Evolutionary conservation across 2,113 vertebrate species (phyloP).

Genomic region (Pomatostomus ruficeps): DNA sequence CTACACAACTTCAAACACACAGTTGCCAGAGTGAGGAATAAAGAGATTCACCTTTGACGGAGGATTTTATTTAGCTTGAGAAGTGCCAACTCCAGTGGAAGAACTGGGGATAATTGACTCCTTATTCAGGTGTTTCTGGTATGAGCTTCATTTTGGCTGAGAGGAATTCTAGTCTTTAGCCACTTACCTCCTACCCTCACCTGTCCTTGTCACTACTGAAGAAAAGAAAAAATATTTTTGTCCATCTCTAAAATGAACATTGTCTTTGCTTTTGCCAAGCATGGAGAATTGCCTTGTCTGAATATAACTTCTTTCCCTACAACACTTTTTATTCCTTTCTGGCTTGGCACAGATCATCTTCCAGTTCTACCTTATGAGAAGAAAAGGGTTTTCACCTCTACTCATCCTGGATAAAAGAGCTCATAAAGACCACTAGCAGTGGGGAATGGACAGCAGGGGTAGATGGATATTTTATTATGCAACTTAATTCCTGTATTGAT

Average conservation of each 20-base stretch:
- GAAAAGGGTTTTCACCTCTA: neutral
- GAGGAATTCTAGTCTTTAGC: neutral
- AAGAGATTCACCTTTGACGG: neutral
- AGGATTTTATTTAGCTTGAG: neutral
- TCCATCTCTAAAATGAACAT: neutral
- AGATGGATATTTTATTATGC: neutral
- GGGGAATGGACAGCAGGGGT: neutral
- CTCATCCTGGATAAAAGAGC: neutral
- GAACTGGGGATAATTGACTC: neutral
- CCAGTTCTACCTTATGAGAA: neutral
- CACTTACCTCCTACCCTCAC: neutral
- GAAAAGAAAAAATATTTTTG: neutral
- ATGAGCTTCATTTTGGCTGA: neutral
- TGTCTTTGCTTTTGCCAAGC: neutral
- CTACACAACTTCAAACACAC: neutral
- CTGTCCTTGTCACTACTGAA: neutral
- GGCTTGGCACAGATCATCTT: neutral
- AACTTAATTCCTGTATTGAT: neutral
- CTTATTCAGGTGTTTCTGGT: neutral
- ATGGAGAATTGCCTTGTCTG: neutral
- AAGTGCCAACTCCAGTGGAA: neutral
- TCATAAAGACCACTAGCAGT: neutral
- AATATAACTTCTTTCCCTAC: neutral
- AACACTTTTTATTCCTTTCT: neutral
- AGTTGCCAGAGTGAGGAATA: neutral